Conservation (phyloP, 2,888 invertebrate genomes). For the Cenopis cana region DNA sequence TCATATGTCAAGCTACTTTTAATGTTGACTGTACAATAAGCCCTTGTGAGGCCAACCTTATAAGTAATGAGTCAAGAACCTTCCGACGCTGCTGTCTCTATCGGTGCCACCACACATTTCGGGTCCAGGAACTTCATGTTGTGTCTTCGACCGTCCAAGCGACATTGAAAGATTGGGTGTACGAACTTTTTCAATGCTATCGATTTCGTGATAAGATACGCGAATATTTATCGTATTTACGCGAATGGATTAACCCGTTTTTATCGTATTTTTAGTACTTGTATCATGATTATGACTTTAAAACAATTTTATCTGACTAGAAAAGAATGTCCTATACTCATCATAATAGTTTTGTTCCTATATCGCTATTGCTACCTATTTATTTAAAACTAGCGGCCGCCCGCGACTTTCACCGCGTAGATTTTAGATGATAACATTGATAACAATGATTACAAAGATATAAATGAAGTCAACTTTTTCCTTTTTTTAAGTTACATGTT, state of each 20-base stretch:
- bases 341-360: neutral
- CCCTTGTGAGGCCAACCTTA: too few relatives aligned
- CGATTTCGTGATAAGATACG: constrained; percentile 68
- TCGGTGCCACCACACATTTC: constrained; percentile 55
- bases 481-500: too few relatives aligned
- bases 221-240: constrained; percentile 59
- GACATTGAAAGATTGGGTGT: constrained; percentile 31
- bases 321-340: too few relatives aligned
- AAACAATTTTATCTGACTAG: too few relatives aligned
- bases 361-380: too few relatives aligned
- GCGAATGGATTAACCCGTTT: constrained; percentile 31
- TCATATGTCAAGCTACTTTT: too few relatives aligned
- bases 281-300: neutral
- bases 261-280: neutral
- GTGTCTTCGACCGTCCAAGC: constrained; percentile 49
- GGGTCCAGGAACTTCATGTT: constrained; percentile 61
- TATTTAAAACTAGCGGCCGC: too few relatives aligned
- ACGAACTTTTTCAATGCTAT: constrained; percentile 39
- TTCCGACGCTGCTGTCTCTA: constrained; percentile 65
- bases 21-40: too few relatives aligned
- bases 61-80: constrained; percentile 56
- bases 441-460: too few relatives aligned
- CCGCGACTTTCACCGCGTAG: too few relatives aligned
- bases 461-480: too few relatives aligned
- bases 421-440: too few relatives aligned